A percentile compares a stretch with the other conserved stretches of the same genome.
phyloP scores from a whole-genome alignment of 2,113 vertebrate species.

The Podocnemis expansa region DNA sequence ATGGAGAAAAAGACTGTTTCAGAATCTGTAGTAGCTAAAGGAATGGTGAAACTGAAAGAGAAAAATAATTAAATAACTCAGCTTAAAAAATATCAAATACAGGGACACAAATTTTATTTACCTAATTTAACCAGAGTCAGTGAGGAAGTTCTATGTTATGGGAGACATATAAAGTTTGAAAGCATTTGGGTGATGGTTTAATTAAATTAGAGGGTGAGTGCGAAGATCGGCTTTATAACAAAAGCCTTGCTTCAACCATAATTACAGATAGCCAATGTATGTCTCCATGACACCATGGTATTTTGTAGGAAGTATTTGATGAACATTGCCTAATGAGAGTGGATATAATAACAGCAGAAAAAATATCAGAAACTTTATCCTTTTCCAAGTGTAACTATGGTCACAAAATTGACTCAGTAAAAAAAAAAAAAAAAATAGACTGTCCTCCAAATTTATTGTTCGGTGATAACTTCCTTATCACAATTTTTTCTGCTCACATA shows the following conservation, averaged over 20 bases:
- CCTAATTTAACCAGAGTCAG: neutral
- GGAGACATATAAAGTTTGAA: neutral
- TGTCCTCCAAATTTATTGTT: neutral
- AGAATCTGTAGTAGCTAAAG: neutral
- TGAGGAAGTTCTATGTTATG: conserved; percentile 31
- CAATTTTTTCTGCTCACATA: neutral
- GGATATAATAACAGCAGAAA: neutral
- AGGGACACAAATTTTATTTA: no score
- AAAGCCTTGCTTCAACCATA: neutral
- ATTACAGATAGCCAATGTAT: neutral
- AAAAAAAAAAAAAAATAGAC: neutral
- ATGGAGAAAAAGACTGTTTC: neutral
- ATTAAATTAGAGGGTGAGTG: neutral
- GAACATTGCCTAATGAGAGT: neutral
- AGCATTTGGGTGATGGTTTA: conserved; percentile 15
- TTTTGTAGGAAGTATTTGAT: neutral
- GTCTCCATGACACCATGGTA: neutral
- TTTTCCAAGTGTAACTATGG: neutral
- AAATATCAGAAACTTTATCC: neutral
- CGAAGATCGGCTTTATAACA: neutral
- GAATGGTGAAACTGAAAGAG: neutral
- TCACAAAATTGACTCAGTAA: neutral
- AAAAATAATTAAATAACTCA: neutral
- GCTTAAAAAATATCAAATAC: no score
- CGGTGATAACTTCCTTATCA: neutral